Conservation (phyloP, 2,888 invertebrate species). For the Lasioglossum figueresi region DNA sequence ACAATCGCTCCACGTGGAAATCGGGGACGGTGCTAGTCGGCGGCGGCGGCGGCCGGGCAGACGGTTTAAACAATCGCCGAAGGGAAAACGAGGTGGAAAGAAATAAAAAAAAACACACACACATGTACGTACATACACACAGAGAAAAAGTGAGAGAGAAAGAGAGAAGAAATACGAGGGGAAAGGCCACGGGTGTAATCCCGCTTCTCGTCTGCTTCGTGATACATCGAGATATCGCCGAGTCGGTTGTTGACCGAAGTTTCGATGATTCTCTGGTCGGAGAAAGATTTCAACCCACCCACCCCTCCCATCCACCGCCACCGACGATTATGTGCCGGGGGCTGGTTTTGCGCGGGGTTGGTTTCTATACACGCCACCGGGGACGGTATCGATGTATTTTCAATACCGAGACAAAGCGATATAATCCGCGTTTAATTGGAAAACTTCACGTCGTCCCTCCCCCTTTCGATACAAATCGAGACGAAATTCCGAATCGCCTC, state of each 20-base stretch:
- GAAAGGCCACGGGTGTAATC: constrained; percentile 55
- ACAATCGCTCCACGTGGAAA: constrained; percentile 64
- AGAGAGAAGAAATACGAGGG: constrained; percentile 17
- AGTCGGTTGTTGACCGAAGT: constrained; percentile 82
- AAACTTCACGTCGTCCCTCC: constrained; percentile 78
- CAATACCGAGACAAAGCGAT: constrained; percentile 82
- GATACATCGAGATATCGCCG: constrained; percentile 74
- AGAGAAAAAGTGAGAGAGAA: not conserved
- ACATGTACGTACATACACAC: too few species aligned
- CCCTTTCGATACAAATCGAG: constrained; percentile 77
- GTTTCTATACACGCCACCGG: constrained; percentile 18
- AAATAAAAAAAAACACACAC: constrained; percentile 41
- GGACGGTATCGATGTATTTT: constrained; percentile 76
- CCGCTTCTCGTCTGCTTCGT: constrained; percentile 67
- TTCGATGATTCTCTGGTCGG: constrained; percentile 78
- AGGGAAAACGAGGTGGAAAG: constrained; percentile 68
- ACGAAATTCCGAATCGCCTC: constrained; percentile 62
- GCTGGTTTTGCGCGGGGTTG: constrained; percentile 42
- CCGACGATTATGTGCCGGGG: constrained; percentile 71
- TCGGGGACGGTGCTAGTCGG: constrained; percentile 53
- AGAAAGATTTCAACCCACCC: constrained; percentile 76
- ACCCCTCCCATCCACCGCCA: constrained; percentile 45
- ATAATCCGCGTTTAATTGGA: constrained; percentile 84
- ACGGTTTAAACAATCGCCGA: constrained; percentile 72
- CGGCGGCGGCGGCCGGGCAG: constrained; percentile 41